Base-by-base conservation (phyloP, 2,888 invertebrate species). In the Malacosoma neustria region DNA sequence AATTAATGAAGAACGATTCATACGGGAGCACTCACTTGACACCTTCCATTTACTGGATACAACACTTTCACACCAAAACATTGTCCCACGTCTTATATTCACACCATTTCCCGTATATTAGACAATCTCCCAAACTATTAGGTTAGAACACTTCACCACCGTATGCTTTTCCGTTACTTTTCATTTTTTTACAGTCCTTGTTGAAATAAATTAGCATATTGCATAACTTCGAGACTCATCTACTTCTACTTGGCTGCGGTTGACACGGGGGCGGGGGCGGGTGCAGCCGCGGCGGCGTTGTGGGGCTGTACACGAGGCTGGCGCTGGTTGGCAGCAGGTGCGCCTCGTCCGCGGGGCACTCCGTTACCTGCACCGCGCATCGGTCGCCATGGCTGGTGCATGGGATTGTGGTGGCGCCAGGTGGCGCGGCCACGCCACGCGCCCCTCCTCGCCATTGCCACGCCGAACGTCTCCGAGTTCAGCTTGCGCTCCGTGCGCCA, bases 391-490 rank as follows among this genome's bases (percentile, higher is more conserved):
- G 22, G 22, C 22, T 22, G 22, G 22, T 22, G 22, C 22, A 22
- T 60, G 56, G 36, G 54, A 57, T 54, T 54, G 53, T 67, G 61
- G 53, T 79, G 79, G 14, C 82, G 68, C 81, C 85, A 86, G 51
- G 59, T 63, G 39, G 68, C 71, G 14, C 86, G 75, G 13, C 81
- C 81, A 48, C 85, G 79, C 84, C 84, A 85, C 34, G 90, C 90
- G 51, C 93, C 94, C 63, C 92, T 92, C 57, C 92, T 88, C 53
- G 94, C 93, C 30, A 93, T 92, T 41, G 96, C 92, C 31, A 97
- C 93, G 36, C 98, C 98, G 84, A 99, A 99, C 42, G 98, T 99
- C 87, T 99, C 98, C 9, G 94, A 94, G 84, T 99, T 99, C 53
- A 98, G 81, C 81, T 97, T 97, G 51, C 97, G 91, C 84, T 98